These are phyloP conservation scores for Volucella inflata DNA, from an alignment of 2,888 invertebrate species.

Conservation along the genomic window DNA sequence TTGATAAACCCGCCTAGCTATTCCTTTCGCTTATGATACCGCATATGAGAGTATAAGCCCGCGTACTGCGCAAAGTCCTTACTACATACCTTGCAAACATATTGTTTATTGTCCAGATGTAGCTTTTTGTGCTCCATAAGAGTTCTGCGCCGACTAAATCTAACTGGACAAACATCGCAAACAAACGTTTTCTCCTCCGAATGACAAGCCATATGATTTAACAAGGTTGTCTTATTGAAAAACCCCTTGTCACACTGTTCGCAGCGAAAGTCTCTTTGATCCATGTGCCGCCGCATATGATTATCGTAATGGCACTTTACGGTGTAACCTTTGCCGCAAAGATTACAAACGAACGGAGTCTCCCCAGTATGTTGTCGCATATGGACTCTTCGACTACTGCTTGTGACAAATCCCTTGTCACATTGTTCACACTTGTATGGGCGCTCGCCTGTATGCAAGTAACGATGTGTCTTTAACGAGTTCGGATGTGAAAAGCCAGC, in stretches of 20 bases:
- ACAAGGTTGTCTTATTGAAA: constrained; percentile 80
- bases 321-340: constrained; percentile 59
- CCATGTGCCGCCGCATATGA: constrained; percentile 80
- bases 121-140: constrained; percentile 81
- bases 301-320: constrained; percentile 75
- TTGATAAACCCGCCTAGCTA: not conserved
- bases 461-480: constrained; percentile 63
- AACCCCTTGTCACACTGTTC: constrained; percentile 80
- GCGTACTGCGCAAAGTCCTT: constrained; percentile 81
- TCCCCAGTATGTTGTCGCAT: constrained; percentile 66
- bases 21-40: constrained; percentile 54
- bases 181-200: constrained; percentile 81
- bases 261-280: constrained; percentile 79
- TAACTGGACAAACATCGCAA: constrained; percentile 80
- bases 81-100: constrained; percentile 78
- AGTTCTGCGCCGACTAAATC: constrained; percentile 80
- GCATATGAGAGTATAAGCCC: constrained; percentile 80
- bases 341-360: constrained; percentile 55
- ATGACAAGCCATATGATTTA: constrained; percentile 80
- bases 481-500: constrained; percentile 64
- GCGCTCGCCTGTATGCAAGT: constrained; percentile 62
- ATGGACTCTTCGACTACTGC: constrained; percentile 80
- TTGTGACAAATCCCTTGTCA: constrained; percentile 80
- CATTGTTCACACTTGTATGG: constrained; percentile 80
- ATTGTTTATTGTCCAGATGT: constrained; percentile 80